Percentiles rank a stretch among this genome's conserved stretches.
phyloP scores from a whole-genome alignment of 2,113 vertebrate genomes.

The Sphaerodactylus townsendi region DNA sequence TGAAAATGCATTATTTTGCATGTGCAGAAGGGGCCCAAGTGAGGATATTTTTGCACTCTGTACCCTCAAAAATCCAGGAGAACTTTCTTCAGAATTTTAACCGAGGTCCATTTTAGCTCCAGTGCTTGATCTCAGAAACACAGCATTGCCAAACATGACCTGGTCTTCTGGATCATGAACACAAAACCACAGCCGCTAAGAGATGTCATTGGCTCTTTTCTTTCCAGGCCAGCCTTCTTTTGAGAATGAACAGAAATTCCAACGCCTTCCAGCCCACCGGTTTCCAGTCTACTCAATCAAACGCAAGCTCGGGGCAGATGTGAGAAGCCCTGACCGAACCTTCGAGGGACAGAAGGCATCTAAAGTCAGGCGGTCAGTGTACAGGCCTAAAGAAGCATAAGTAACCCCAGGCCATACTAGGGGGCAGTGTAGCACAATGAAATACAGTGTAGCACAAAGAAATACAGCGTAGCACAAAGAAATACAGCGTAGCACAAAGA shows the following conservation, averaged over 20 bases:
- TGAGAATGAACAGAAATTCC: conserved; percentile 20
- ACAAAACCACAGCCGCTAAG: neutral
- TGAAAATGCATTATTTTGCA: too few species aligned
- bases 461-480: neutral
- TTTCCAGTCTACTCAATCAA: conserved; percentile 42
- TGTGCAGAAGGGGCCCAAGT: too few species aligned
- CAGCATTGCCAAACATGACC: neutral
- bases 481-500: neutral
- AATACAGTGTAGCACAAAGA: too few species aligned
- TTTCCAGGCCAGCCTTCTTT: conserved; percentile 38
- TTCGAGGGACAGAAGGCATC: neutral
- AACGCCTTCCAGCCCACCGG: conserved; percentile 25
- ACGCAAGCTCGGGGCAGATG: conserved; percentile 34
- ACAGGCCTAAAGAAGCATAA: neutral
- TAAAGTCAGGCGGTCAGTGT: neutral
- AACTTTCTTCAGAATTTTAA: too few species aligned
- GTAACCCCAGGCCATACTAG: neutral
- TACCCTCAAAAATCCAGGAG: too few species aligned
- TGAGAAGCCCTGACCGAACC: neutral
- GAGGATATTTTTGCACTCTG: too few species aligned
- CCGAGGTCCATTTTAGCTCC: neutral
- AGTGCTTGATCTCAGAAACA: neutral
- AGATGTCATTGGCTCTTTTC: neutral
- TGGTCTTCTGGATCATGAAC: neutral
- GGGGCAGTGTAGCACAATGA: neutral